These are phyloP conservation scores for Micrasema minimum DNA, from an alignment of 1,140 invertebrate species.

Conservation along the genomic window DNA sequence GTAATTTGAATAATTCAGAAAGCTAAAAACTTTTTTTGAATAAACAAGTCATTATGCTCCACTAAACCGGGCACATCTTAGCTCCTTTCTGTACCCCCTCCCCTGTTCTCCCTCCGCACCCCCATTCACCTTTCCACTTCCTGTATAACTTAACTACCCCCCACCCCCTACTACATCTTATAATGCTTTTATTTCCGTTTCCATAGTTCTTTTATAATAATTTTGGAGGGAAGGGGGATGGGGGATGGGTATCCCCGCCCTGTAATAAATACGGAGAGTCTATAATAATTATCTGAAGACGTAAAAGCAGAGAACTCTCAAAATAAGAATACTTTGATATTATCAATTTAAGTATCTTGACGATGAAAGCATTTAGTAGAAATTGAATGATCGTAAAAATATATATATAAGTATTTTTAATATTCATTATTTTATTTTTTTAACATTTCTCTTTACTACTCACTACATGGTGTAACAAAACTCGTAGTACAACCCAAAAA, in stretches of 20 bases:
- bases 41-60: slow-evolving; percentile 2
- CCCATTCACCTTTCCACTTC: background rate
- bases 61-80: background rate
- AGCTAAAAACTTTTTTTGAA: background rate
- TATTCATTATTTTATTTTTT: too few species aligned
- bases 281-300: too few species aligned
- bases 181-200: background rate
- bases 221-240: slow-evolving; percentile 8
- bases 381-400: too few species aligned
- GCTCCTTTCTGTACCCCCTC: background rate
- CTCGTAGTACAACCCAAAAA: too few species aligned
- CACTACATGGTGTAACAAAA: too few species aligned
- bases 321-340: too few species aligned
- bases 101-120: background rate
- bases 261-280: background rate
- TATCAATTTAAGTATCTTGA: too few species aligned
- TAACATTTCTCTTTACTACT: too few species aligned
- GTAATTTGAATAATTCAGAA: slow-evolving; percentile 7
- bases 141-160: background rate
- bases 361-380: too few species aligned
- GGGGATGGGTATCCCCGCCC: background rate
- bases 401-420: too few species aligned
- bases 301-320: too few species aligned
- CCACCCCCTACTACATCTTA: background rate
- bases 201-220: background rate